Evolutionary conservation across 1,140 invertebrate species (phyloP), one percentile per base, ranked within the genome.

Genomic region (Leptoteleia sp.): DNA sequence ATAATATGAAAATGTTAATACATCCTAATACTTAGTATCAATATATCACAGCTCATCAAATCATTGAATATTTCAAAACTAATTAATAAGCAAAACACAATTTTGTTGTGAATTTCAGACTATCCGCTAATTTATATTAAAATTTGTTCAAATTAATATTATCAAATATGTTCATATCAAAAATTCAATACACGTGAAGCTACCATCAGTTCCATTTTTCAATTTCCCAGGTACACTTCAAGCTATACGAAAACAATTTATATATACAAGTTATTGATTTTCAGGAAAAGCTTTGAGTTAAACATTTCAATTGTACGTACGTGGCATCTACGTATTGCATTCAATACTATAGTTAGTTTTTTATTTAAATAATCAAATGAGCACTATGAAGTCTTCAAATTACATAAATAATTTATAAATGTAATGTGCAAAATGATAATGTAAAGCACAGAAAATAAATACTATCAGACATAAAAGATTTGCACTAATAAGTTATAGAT

Each of bases 261-360:
- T 50, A 55, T 15, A 16, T 33, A 50, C 35, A 59, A 40, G 16
- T 59, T 59, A 70, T 70, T 59, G 45, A 59, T 70, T 70, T 70
- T 45, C 48, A 67, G 62, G 29, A 9, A 35, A 54, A 67, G 19
- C 40, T 57, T 70, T 17, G 4, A 40, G 13, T 61, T 16, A 64
- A 64, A 64, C 29, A 57, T 40, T 64, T 73, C 22, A 11, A 57
- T 64, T 73, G 38, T 73, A 64, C 70, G 70, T 73, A 75, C 62
- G 54, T 25, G 48, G 52, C 61, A 75, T 67, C 38, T 37, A 75
- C 31, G 37, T 67, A 62, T 75, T 75, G 61, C 54, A 75, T 75
- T 75, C 61, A 75, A 67, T 75, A 8, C 31, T 55, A 43, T 40
- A 22, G 17, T 48, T 38, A 48, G 33, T 45, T 38, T 45, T 55